A percentile compares a stretch with the other conserved stretches of the same genome.
These are phyloP conservation scores for Podarcis cretensis DNA, from an alignment of 2,113 vertebrate genomes.

Conservation along the genomic window DNA sequence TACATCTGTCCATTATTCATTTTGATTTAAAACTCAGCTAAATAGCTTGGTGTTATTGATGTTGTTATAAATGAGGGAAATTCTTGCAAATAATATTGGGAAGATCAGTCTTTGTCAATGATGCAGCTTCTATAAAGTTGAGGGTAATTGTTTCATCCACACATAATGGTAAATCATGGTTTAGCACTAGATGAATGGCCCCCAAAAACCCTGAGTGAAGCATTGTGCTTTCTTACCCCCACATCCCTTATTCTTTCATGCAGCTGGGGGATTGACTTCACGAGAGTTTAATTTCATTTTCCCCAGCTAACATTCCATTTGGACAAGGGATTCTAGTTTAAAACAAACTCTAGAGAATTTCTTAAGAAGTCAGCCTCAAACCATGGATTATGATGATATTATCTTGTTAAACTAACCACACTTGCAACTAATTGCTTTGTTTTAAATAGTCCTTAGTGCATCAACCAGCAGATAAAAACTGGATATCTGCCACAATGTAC, in stretches of 20 bases:
- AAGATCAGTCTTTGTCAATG: background rate
- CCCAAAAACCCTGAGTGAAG: background rate
- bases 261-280: background rate
- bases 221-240: background rate
- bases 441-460: background rate
- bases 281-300: background rate
- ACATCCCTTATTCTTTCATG: background rate
- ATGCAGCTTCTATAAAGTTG: background rate
- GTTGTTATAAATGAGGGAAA: constrained; percentile 18
- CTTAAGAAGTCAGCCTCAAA: background rate
- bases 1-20: constrained; percentile 11
- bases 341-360: background rate
- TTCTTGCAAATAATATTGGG: background rate
- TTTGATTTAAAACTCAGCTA: constrained; percentile 39
- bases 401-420: background rate
- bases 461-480: background rate
- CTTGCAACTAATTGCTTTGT: background rate
- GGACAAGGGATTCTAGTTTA: background rate
- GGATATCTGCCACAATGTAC: background rate
- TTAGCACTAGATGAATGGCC: background rate
- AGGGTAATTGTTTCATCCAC: background rate
- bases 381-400: background rate
- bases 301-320: background rate
- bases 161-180: background rate
- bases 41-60: constrained; percentile 21